Conservation (phyloP, 1,140 invertebrate genomes). For the Macrobrachium rosenbergii region DNA sequence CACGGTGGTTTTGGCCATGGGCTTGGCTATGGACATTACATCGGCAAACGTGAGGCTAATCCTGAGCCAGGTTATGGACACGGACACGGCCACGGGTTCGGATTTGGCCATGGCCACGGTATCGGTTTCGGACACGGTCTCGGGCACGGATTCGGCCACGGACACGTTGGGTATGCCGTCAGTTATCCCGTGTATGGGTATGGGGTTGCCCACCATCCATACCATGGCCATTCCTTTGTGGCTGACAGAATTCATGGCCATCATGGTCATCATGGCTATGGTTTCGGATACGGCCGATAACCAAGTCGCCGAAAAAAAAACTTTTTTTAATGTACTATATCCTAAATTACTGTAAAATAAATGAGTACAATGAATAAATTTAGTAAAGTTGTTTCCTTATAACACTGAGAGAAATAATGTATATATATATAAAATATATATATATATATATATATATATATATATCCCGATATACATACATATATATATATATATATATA, state of each 20-base stretch:
- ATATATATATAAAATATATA: no score
- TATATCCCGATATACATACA: no score
- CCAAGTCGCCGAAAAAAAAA: no score
- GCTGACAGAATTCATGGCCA: not conserved
- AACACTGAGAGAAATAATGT: no score
- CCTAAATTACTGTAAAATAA: no score
- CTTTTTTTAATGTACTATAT: no score
- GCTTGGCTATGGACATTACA: not conserved
- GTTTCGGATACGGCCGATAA: not conserved
- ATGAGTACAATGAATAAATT: no score
- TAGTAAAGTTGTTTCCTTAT: no score
- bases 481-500: no score
- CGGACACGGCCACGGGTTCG: not conserved
- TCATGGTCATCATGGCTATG: not conserved
- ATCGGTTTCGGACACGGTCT: not conserved
- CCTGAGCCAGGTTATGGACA: not conserved
- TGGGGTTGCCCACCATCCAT: not conserved
- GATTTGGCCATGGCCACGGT: not conserved
- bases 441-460: no score
- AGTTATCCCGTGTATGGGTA: not conserved
- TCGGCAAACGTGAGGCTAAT: conserved; percentile 12
- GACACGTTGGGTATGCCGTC: no score
- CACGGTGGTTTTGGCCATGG: not conserved
- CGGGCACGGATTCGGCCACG: not conserved
- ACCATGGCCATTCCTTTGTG: conserved; percentile 8